Percentiles rank a stretch among this genome's conserved stretches.
phyloP scores from a whole-genome alignment of 2,888 invertebrate genomes.

The Laspeyria flexula region DNA sequence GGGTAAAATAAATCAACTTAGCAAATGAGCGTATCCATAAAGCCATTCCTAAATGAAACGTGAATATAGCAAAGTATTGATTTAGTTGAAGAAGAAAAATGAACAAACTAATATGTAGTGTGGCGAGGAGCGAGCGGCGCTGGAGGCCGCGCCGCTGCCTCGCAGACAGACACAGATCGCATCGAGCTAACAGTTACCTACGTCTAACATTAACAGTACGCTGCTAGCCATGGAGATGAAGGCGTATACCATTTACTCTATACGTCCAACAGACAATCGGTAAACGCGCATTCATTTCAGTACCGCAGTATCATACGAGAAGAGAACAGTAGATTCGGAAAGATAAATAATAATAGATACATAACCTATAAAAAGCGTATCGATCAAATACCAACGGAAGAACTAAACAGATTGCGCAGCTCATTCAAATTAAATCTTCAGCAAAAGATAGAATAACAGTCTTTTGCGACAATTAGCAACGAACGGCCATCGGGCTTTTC shows the following conservation, averaged over 20 bases:
- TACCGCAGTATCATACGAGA: constrained; percentile 80
- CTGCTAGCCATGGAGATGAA: constrained; percentile 83
- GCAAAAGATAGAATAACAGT: constrained; percentile 84
- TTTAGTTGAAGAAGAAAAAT: constrained; percentile 75
- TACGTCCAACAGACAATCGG: constrained; percentile 80
- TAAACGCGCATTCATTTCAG: constrained; percentile 83
- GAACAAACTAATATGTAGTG: constrained; percentile 76
- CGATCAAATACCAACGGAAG: constrained; percentile 81
- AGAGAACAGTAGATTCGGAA: constrained; percentile 82
- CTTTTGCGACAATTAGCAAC: constrained; percentile 86
- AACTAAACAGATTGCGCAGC: constrained; percentile 86
- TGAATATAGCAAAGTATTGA: constrained; percentile 79
- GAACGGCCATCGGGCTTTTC: constrained; percentile 85
- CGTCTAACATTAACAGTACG: constrained; percentile 82
- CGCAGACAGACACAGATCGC: constrained; percentile 74
- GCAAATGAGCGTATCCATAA: constrained; percentile 82
- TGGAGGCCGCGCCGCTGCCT: constrained; percentile 57
- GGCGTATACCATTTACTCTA: constrained; percentile 81
- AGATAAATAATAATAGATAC: constrained; percentile 85
- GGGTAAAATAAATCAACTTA: constrained; percentile 72
- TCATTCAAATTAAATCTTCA: constrained; percentile 85
- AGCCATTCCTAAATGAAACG: constrained; percentile 84
- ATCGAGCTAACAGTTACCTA: constrained; percentile 83
- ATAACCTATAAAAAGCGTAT: constrained; percentile 86
- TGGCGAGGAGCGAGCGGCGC: constrained; percentile 69